Base-by-base conservation (phyloP, 2,113 vertebrate species). In the Podarcis raffonei region DNA sequence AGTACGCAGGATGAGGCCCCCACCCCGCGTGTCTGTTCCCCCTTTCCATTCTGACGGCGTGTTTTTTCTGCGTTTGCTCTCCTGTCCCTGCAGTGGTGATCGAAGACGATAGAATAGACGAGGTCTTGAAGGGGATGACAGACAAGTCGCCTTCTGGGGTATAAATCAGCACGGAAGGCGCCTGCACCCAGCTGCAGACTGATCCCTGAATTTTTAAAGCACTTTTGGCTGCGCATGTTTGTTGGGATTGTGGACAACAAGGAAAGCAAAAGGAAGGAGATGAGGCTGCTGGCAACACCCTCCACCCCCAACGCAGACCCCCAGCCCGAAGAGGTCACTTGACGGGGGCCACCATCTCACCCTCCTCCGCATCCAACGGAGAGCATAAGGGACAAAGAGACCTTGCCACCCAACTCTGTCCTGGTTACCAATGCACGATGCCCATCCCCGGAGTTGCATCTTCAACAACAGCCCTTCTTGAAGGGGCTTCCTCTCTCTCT, bases 81-180 rank as follows among this genome's bases (percentile, higher is more conserved):
- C 92, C 89, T 95, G 92, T 95, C 94, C 96, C 95, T 90, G 94
- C 98, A 99, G 99, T 99, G 97, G 99, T 99, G 95, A 99, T 99
- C 97, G 99, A 99, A 96, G 98, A 99, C 95, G 99, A 99, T 97
- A 98, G 98, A 97, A 99, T 99, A 98, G 98, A 99, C 96, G 98
- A 99, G 96, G 98, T 99, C 93, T 97, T 99, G 97, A 98, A 99
- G 97, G 99, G 98, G 95, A 99, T 99, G 98, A 98, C 98, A 90
- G 98, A 99, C 97, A 99, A 99, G 97, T 98, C 98, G 92, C 98
- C 98, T 94, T 98, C 99, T 72, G 98, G 98, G 97, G 98, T 99
- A 94, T 99, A 99, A 98, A 94, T 94, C 87, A 78, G 92, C 95
- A 81, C 66, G 62, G 84, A 35, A 85, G 84, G 90, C 85, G 86